These are phyloP conservation scores for Drosophila kokeensis DNA, from an alignment of 2,888 invertebrate species.

Conservation along the genomic window DNA sequence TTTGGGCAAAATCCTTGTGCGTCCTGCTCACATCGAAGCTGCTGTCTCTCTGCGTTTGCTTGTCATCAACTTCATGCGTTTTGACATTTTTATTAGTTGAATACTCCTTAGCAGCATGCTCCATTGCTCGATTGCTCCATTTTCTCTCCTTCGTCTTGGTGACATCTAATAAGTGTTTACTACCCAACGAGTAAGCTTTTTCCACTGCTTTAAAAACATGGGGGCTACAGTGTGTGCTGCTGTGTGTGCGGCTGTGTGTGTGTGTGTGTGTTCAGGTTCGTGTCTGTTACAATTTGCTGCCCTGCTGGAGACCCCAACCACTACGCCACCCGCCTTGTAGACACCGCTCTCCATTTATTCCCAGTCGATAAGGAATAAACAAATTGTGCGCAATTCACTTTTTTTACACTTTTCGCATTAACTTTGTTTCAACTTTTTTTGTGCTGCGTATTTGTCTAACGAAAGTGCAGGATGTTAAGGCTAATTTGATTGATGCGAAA, in stretches of 20 bases:
- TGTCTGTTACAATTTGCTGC: constrained; percentile 59
- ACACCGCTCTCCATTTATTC: constrained; percentile 32
- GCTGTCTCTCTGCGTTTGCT: constrained; percentile 74
- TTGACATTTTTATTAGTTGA: constrained; percentile 82
- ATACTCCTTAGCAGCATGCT: constrained; percentile 80
- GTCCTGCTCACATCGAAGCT: constrained; percentile 22
- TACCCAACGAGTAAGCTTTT: constrained; percentile 58
- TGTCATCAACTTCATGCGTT: constrained; percentile 82
- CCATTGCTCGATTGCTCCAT: constrained; percentile 75
- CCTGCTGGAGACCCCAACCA: constrained; percentile 41
- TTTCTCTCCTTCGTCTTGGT: constrained; percentile 39
- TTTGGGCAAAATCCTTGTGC: constrained; percentile 15
- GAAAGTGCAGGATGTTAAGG: not conserved
- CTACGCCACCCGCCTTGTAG: not conserved
- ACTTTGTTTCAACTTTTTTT: constrained; percentile 30
- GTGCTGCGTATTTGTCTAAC: constrained; percentile 6
- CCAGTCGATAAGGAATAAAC: constrained; percentile 66
- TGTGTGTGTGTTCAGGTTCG: constrained; percentile 21
- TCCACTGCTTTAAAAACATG: constrained; percentile 64
- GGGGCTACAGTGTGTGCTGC: constrained; percentile 6
- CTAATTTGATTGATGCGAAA: constrained; percentile 27
- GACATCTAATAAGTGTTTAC: constrained; percentile 79
- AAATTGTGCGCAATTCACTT: constrained; percentile 61
- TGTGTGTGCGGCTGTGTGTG: constrained; percentile 10
- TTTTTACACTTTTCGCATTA: constrained; percentile 25